Percentiles rank a stretch among this genome's conserved stretches.
These are phyloP conservation scores for Hemibagrus guttatus DNA, from an alignment of 2,797 vertebrate species.

Conservation along the genomic window DNA sequence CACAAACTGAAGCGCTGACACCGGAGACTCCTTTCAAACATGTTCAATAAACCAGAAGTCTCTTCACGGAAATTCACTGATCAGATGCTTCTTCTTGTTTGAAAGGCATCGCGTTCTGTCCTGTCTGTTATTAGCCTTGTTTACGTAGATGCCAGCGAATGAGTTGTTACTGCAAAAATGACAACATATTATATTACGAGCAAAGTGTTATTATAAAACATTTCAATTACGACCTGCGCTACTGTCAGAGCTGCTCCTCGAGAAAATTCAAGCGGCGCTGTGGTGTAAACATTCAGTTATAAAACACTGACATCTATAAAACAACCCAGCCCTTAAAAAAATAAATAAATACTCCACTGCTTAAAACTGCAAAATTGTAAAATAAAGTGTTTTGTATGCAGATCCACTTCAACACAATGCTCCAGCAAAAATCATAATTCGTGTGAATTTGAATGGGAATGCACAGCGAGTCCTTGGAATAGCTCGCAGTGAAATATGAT, in stretches of 20 bases:
- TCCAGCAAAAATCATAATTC: background rate
- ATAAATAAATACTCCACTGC: background rate
- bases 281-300: background rate
- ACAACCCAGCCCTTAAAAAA: background rate
- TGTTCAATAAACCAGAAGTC: background rate
- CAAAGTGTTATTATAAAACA: background rate
- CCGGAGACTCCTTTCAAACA: background rate
- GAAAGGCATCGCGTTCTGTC: too few species aligned
- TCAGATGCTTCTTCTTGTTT: background rate
- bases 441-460: slow-evolving; percentile 37
- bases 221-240: background rate
- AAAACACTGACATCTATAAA: slow-evolving; percentile 3
- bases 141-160: background rate
- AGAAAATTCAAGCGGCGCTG: background rate
- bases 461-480: background rate
- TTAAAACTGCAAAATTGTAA: slow-evolving; percentile 17
- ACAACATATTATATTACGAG: background rate
- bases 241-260: background rate
- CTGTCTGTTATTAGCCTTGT: background rate
- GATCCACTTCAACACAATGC: slow-evolving; percentile 36
- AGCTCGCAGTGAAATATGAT: slow-evolving; percentile 49
- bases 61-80: background rate
- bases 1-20: background rate
- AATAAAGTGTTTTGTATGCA: slow-evolving; percentile 5
- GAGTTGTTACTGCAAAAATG: background rate